A percentile compares a stretch with the other conserved stretches of the same genome.
These are phyloP conservation scores for Chascanopsetta lugubris DNA, from an alignment of 2,113 vertebrate species.

Conservation along the genomic window DNA sequence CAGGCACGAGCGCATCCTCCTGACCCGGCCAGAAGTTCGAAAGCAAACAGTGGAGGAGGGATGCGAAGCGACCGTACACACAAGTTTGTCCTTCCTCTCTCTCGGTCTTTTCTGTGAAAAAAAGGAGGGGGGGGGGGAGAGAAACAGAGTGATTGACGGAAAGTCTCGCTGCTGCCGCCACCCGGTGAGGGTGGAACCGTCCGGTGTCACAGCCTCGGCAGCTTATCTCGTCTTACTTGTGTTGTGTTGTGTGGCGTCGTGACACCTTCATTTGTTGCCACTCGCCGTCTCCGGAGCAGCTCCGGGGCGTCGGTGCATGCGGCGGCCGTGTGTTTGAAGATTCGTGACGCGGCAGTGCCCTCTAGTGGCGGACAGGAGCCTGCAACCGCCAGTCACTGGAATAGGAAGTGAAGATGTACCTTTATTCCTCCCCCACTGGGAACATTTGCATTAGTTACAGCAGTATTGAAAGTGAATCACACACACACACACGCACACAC, in stretches of 20 bases:
- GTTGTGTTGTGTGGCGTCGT: constrained; percentile 52
- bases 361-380: constrained; percentile 41
- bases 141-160: constrained; percentile 30
- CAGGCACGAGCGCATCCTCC: too few species aligned
- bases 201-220: constrained; percentile 11
- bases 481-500: too few species aligned
- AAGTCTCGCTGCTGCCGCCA: not conserved
- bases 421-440: too few species aligned
- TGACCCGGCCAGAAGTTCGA: constrained; percentile 39
- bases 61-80: constrained; percentile 20
- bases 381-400: too few species aligned
- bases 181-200: not conserved
- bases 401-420: too few species aligned
- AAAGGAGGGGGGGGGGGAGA: too few species aligned
- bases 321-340: constrained; percentile 2
- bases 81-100: not conserved
- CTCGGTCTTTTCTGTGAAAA: constrained; percentile 8
- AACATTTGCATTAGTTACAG: too few species aligned
- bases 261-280: constrained; percentile 55
- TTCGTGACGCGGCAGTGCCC: constrained; percentile 56
- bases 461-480: too few species aligned
- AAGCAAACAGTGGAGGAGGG: constrained; percentile 18
- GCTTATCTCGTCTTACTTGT: constrained; percentile 19
- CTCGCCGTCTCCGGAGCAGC: constrained; percentile 44
- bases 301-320: constrained; percentile 54